These are phyloP conservation scores for Holothuria leucospilota DNA, from an alignment of 53 echinoderm and acorn worm genomes.

Conservation along the genomic window DNA sequence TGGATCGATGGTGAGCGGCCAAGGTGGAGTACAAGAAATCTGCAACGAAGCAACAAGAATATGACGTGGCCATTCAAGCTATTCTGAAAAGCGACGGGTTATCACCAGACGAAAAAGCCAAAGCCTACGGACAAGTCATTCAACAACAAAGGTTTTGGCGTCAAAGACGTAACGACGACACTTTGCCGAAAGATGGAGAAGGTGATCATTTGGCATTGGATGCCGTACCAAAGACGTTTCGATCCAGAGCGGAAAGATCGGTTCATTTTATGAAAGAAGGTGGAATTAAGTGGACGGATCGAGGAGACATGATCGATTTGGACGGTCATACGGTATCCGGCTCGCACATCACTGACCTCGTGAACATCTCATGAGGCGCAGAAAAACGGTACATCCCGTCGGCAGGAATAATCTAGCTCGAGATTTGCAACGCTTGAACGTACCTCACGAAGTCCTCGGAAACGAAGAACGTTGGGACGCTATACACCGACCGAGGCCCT, in stretches of 20 bases:
- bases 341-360: neutral
- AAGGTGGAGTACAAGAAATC: no score
- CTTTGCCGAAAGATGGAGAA: no score
- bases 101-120: no score
- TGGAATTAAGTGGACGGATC: neutral
- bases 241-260: neutral
- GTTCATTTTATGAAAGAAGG: neutral
- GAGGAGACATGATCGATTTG: neutral
- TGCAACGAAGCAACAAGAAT: no score
- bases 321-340: neutral
- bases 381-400: neutral
- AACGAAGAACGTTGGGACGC: neutral
- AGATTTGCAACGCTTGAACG: neutral
- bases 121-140: no score
- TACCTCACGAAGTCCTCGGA: conserved; percentile 6
- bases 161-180: no score
- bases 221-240: neutral
- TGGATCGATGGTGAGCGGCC: no score
- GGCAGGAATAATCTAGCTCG: neutral
- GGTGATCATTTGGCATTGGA: neutral
- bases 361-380: neutral
- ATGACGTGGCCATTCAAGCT: no score
- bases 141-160: no score
- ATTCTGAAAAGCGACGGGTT: no score
- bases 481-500: neutral